Base-by-base conservation (phyloP, 2,888 invertebrate genomes). In the Papilio protenor region DNA sequence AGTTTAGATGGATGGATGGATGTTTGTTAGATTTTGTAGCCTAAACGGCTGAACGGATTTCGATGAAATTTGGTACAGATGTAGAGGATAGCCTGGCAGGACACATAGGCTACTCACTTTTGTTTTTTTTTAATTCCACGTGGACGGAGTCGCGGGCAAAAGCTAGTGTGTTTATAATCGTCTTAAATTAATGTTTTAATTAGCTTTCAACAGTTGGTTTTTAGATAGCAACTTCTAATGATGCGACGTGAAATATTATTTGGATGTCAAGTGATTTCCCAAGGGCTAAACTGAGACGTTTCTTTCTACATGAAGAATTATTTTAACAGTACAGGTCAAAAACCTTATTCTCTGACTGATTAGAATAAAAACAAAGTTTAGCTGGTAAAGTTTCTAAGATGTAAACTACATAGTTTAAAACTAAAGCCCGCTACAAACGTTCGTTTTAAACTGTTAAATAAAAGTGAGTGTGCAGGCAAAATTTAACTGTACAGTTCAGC, bases 251-350 rank as follows among this genome's bases (percentile, higher is more conserved):
- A 66, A 40, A 40, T 40, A 66, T 66, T 66, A 40, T 66, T 66
- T 18, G 40, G n/a, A 66, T 66, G 40, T 11, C 66, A 66, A 33
- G 66, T 66, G n/a, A 66, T 40, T 64, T 64, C 64, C 64, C 49
- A 49, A 21, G 72, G 33, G 47, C 12, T 16, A 47, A 40, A 71
- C 47, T 49, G 49, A 23, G 71, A 64, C 18, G 64, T 64, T 64
- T 64, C 64, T 33, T 33, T 64, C 33, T 33, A 64, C 64, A 64
- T 27, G 33, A 64, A 27, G 61, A 33, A 33, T 64, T 64, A 33
- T 64, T 18, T 64, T 14, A 33, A 14, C 64, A 33, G 33, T 5
- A 64, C 6, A 11, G 33, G 16, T 3, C 10, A 64, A 18, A 18
- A 27, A 27, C 64, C 64, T 27, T 18, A 33, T 23, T 18, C 33